Evolutionary conservation across 1,140 invertebrate genomes (phyloP).

Genomic region (Battus philenor): DNA sequence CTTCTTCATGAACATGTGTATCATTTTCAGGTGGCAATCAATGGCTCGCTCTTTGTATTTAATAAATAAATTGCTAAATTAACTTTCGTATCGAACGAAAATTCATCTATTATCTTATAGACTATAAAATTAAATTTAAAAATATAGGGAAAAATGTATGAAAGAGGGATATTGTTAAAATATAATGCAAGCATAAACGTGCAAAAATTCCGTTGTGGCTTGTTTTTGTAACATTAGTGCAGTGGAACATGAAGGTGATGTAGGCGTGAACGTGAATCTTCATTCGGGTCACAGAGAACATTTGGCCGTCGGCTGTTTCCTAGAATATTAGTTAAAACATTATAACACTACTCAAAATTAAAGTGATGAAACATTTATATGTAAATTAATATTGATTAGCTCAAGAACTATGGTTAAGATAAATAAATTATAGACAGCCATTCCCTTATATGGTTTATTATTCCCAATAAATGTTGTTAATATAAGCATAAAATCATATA

Average conservation of each 20-base stretch:
- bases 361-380: background rate
- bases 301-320: constrained; percentile 64
- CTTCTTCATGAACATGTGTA: no score
- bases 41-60: no score
- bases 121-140: no score
- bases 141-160: no score
- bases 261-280: constrained; percentile 28
- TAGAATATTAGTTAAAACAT: constrained; percentile 62
- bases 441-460: constrained; percentile 10
- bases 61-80: no score
- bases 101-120: no score
- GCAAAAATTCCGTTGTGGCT: background rate
- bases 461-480: no score
- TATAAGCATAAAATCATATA: constrained; percentile 7
- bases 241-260: constrained; percentile 16
- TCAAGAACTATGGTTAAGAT: background rate
- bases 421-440: constrained; percentile 21
- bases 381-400: background rate
- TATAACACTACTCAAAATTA: background rate
- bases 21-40: no score
- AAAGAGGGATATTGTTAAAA: no score
- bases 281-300: constrained; percentile 68
- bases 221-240: background rate
- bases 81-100: no score
- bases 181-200: background rate